Base-by-base conservation (phyloP, 2,888 invertebrate genomes). In the Orgyia antiqua region DNA sequence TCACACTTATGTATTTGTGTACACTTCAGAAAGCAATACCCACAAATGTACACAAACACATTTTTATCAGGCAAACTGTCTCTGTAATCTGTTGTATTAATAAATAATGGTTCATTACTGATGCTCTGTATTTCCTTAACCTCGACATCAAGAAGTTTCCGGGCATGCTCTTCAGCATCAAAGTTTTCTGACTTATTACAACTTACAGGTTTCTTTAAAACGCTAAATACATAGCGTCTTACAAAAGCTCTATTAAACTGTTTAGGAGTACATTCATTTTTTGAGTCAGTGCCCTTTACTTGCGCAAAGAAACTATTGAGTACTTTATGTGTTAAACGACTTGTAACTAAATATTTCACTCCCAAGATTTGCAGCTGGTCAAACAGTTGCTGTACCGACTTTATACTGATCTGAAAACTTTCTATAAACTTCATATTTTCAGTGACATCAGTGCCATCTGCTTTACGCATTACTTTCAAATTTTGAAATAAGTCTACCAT, bases 381-480 rank as follows among this genome's bases (percentile, higher is more conserved):
- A 33, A 49, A 47, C 11, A 59, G 34, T 9, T 47, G 40, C 28
- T 51, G 36, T 13, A 56, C 27, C 3, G 59, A 53, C 6, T 44
- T 42, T 21, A 59, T 54, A 1, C 52, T 53, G 10, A 55, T 46
- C 36, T 48, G 53, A 27, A 58, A 51, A 7, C 45, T 39, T n/a
- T 52, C 42, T 8, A 56, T 38, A 10, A 58, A 56, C 20, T 52
- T 49, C 23, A 48, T 39, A 18, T 48, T 38, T 10, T 39, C 31
- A 6, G 58, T 50, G 10, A 53, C 48, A 36, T 56, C 45, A 4
- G 31, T 43, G 4, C 41, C 37, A 9, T 51, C 50, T 4, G 31
- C 27, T 37, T 34, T 45, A n/a, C 47, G 45, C n/a, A 53, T 39
- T 13, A 58, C 33, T 31, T 45, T 55, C 32, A 59, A 42, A 35